phyloP scores from a whole-genome alignment of 2,113 vertebrate species.

The Phrynocephalus versicolor region DNA sequence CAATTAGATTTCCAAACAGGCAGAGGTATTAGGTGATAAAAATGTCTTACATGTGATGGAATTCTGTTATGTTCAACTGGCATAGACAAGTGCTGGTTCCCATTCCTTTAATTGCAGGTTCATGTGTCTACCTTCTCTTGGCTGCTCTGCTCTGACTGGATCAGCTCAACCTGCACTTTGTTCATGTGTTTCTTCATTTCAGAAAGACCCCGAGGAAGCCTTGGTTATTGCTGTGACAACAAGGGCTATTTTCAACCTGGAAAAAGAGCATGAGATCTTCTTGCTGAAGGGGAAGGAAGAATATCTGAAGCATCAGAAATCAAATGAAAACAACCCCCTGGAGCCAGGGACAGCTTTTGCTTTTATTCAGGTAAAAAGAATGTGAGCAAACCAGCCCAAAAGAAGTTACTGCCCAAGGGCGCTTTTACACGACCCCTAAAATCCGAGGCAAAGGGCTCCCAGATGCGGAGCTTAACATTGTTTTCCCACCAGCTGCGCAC shows the following conservation, averaged over 20 bases:
- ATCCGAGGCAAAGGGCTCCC: too few species aligned
- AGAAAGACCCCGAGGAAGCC: conserved; percentile 73
- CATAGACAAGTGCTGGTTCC: neutral
- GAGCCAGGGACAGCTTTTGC: conserved; percentile 65
- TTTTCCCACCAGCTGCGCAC: too few species aligned
- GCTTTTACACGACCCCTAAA: too few species aligned
- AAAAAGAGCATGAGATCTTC: conserved; percentile 61
- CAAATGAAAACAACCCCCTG: conserved; percentile 58
- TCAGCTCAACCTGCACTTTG: neutral
- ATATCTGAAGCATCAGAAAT: conserved; percentile 49
- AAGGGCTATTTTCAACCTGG: conserved; percentile 72
- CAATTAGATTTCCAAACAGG: neutral
- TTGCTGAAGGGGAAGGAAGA: conserved; percentile 65
- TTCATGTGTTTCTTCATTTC: conserved; percentile 28
- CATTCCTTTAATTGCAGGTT: neutral
- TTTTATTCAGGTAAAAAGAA: conserved; percentile 72
- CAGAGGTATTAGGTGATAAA: neutral
- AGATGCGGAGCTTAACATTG: too few species aligned
- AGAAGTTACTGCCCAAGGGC: neutral
- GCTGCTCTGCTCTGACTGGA: neutral
- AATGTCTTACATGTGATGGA: neutral
- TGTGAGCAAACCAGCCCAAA: neutral
- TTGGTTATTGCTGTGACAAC: conserved; percentile 77
- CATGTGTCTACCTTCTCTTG: too few species aligned
- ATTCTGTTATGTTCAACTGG: neutral